These are phyloP conservation scores for Scolopax rusticola DNA, from an alignment of 2,797 vertebrate genomes.

Conservation along the genomic window DNA sequence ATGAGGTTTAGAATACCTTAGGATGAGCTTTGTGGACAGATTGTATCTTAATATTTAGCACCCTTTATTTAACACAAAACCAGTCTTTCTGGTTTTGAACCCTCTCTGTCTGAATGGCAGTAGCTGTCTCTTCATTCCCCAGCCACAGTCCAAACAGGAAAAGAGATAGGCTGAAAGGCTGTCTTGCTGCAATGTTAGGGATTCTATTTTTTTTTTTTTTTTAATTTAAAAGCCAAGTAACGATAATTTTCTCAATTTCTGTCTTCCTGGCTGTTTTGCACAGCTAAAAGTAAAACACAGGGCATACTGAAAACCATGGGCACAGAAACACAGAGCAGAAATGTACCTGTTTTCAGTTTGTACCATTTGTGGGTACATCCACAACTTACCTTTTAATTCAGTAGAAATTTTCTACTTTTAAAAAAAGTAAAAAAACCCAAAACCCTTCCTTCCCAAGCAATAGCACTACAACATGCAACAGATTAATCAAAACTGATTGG, in stretches of 20 bases:
- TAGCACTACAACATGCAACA: neutral
- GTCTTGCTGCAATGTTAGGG: neutral
- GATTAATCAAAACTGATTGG: accelerated
- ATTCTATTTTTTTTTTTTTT: neutral
- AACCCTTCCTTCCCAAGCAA: neutral
- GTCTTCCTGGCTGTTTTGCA: neutral
- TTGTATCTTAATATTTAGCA: neutral
- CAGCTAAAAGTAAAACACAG: neutral
- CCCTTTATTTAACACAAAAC: neutral
- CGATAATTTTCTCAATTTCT: neutral
- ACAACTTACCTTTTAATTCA: neutral
- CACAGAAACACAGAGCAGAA: neutral
- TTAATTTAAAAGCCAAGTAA: neutral
- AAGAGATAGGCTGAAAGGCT: neutral
- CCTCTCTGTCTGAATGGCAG: neutral
- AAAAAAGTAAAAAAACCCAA: neutral
- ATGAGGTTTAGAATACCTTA: neutral
- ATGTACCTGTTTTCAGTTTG: neutral
- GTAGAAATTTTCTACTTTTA: neutral
- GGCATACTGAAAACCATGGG: neutral
- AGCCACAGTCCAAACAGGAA: neutral
- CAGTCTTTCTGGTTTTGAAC: constrained; percentile 33
- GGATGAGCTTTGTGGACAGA: neutral
- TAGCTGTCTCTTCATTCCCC: neutral
- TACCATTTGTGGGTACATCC: neutral